phyloP scores from a whole-genome alignment of 2,797 vertebrate species.

The Alcedo atthis region DNA sequence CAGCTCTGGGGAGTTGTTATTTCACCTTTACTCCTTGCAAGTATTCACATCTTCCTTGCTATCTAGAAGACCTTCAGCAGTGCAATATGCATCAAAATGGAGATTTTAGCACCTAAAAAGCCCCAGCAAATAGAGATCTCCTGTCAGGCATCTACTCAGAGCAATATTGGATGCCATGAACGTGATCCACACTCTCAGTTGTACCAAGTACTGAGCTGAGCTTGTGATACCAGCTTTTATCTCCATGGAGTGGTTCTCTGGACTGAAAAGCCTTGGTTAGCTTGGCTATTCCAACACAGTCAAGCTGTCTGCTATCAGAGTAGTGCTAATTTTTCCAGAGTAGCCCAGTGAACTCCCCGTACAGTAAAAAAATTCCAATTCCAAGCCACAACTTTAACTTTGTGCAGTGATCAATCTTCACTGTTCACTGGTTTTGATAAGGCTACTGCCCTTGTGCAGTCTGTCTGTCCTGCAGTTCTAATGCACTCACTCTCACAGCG shows the following conservation, averaged over 20 bases:
- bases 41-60: background rate
- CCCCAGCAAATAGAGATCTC: background rate
- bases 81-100: fast-evolving
- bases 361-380: background rate
- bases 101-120: background rate
- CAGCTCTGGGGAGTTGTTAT: background rate
- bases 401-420: background rate
- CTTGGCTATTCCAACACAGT: background rate
- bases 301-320: background rate
- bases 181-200: background rate
- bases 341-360: background rate
- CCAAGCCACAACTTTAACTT: background rate
- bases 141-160: background rate
- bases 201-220: background rate
- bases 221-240: background rate
- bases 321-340: background rate
- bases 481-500: background rate
- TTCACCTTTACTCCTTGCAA: background rate
- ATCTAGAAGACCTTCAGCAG: background rate
- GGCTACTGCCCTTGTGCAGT: background rate
- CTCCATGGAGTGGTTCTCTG: background rate
- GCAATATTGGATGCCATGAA: background rate
- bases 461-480: background rate
- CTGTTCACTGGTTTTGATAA: background rate
- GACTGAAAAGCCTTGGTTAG: background rate